Conservation (phyloP, 1,140 invertebrate genomes). For the Oscheius sp. region DNA sequence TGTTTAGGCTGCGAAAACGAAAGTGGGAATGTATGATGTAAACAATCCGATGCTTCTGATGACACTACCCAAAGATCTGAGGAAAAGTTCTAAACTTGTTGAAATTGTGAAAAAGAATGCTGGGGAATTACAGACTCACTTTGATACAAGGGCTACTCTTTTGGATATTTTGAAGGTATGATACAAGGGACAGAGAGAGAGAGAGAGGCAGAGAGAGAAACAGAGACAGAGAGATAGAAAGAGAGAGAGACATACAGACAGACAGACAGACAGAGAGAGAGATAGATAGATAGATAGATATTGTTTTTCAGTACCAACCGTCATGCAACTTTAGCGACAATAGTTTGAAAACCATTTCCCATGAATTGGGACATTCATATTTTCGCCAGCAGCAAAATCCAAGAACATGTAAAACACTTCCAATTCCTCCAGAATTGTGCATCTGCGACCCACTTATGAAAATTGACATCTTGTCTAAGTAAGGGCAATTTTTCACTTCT, state of each 20-base stretch:
- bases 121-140: constrained; percentile 37
- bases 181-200: too few species aligned
- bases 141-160: constrained; percentile 33
- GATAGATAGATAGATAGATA: too few species aligned
- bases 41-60: constrained; percentile 34
- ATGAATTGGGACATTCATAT: not conserved
- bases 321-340: not conserved
- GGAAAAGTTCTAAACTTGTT: not conserved
- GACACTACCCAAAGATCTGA: constrained; percentile 27
- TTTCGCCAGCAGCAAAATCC: not conserved
- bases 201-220: too few species aligned
- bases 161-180: constrained; percentile 29
- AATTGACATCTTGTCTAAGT: not conserved
- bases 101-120: constrained; percentile 27
- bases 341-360: not conserved
- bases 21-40: constrained; percentile 21
- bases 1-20: constrained; percentile 18
- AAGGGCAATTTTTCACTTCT: too few species aligned
- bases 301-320: constrained; percentile 28
- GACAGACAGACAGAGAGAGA: too few species aligned
- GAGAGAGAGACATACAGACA: too few species aligned
- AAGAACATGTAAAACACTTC: constrained; percentile 20
- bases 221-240: too few species aligned
- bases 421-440: constrained; percentile 15
- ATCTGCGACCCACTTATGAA: constrained; percentile 12